Evolutionary conservation across 2,113 vertebrate species (phyloP), one percentile per base, ranked within the genome.

Genomic region (Caracal caracal): DNA sequence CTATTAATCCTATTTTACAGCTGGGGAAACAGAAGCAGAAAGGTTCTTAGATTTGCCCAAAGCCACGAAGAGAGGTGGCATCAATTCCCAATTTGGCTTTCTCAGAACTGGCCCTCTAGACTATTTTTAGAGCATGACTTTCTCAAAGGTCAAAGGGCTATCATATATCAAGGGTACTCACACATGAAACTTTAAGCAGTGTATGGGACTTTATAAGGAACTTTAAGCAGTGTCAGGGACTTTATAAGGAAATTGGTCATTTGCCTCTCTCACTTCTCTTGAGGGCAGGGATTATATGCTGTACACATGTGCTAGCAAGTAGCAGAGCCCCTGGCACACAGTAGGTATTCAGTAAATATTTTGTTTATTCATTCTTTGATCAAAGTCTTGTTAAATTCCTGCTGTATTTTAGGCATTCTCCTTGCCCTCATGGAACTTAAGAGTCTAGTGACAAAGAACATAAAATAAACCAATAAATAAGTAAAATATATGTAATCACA

Each of bases 1-100:
- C 96, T 96, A 95, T 96, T 97, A 97, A 97, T 97, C 96, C 96
- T 97, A 92, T 97, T 97, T 97, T 96, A 97, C 89, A 97, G 95
- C 97, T 93, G 95, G 94, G 92, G 94, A 96, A 97, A 96, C 85
- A 96, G 97, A 97, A 97, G 92, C 93, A 97, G 95, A 91, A 94
- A 70, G 49, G 65, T 51, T 95, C 78, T 96, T 71, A 35, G 88
- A 94, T 96, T 97, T 89, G 93, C 95, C 93, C 68, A 81, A 93
- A 96, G 93, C 86, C 86, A 85, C 88, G 61, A 82, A 93, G 47
- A 95, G 83, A 66, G 65, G 73, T 71, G 83, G 65, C 86, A 93
- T 96, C 89, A 83, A 30, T 91, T 96, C 86, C 75, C 66, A 91
- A 53, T n/a, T 65, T 47, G 22, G 43, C 49, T 96, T 83, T 56